Conservation (phyloP, 2,113 vertebrate genomes). For the Proterorhinus semilunaris region DNA sequence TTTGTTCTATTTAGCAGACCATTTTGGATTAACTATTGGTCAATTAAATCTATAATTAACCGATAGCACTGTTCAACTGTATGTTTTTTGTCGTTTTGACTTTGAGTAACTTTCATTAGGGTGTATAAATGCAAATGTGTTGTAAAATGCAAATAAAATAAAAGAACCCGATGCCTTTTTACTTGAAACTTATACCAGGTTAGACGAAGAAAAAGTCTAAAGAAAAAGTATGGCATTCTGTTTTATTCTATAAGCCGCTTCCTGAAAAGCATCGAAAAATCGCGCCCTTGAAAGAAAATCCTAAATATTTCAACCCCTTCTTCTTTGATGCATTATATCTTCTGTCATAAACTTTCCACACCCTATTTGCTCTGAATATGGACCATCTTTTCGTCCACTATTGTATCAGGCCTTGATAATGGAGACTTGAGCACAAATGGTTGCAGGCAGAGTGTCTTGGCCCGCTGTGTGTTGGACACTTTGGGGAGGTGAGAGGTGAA, state of each 20-base stretch:
- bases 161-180: slow-evolving; percentile 12
- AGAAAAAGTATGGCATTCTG: slow-evolving; percentile 26
- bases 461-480: slow-evolving; percentile 53
- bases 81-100: too few relatives aligned
- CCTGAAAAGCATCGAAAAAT: slow-evolving; percentile 38
- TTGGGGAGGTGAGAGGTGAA: slow-evolving; percentile 53
- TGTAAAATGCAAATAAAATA: not conserved
- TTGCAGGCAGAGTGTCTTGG: slow-evolving; percentile 36
- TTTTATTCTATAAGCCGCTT: slow-evolving; percentile 32
- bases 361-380: slow-evolving; percentile 29
- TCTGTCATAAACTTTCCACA: slow-evolving; percentile 31
- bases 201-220: slow-evolving; percentile 17
- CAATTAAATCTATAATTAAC: too few relatives aligned
- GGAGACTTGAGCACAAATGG: slow-evolving; percentile 31
- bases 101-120: too few relatives aligned
- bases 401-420: slow-evolving; percentile 36
- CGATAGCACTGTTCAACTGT: too few relatives aligned
- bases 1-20: too few relatives aligned
- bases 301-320: slow-evolving; percentile 40
- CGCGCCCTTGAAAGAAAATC: slow-evolving; percentile 46
- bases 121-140: too few relatives aligned
- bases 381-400: slow-evolving; percentile 42
- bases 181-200: not conserved
- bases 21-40: too few relatives aligned
- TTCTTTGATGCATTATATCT: slow-evolving; percentile 47